phyloP scores from a whole-genome alignment of 2,113 vertebrate genomes.

The Sebastes fasciatus region DNA sequence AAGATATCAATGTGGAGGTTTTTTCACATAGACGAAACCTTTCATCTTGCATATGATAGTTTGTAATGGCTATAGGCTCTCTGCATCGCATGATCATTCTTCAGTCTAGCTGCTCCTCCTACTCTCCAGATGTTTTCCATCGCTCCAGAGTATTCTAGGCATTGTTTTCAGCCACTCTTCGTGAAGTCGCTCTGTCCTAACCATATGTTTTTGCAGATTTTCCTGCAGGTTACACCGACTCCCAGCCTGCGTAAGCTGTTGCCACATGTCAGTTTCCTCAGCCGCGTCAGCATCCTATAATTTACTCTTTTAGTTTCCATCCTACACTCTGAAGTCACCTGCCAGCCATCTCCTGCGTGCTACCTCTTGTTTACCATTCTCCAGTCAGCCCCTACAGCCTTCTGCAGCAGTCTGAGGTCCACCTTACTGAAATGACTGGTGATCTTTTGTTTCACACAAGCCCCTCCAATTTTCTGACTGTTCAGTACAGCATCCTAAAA shows the following conservation, averaged over 20 bases:
- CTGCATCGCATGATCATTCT: not conserved
- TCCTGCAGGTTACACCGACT: not conserved
- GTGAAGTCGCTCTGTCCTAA: not conserved
- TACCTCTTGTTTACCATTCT: not conserved
- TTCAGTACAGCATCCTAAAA: not conserved
- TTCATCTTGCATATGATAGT: not conserved
- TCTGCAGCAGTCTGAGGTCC: not conserved
- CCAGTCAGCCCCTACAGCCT: constrained; percentile 1
- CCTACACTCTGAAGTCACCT: not conserved
- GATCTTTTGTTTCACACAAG: not conserved
- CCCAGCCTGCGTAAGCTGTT: not conserved
- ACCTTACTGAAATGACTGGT: not conserved
- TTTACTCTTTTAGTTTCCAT: not conserved
- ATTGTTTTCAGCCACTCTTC: not conserved
- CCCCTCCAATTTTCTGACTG: not conserved
- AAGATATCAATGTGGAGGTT: not conserved
- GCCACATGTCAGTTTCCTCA: not conserved
- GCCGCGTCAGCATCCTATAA: not conserved
- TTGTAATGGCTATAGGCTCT: not conserved
- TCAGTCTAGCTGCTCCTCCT: not conserved
- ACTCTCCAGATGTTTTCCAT: constrained; percentile 18
- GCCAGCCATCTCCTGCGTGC: not conserved
- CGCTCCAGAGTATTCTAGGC: constrained; percentile 26
- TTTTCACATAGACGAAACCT: not conserved
- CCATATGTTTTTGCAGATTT: not conserved